phyloP scores from a whole-genome alignment of 2,113 vertebrate genomes.

The Aspiorhynchus laticeps region DNA sequence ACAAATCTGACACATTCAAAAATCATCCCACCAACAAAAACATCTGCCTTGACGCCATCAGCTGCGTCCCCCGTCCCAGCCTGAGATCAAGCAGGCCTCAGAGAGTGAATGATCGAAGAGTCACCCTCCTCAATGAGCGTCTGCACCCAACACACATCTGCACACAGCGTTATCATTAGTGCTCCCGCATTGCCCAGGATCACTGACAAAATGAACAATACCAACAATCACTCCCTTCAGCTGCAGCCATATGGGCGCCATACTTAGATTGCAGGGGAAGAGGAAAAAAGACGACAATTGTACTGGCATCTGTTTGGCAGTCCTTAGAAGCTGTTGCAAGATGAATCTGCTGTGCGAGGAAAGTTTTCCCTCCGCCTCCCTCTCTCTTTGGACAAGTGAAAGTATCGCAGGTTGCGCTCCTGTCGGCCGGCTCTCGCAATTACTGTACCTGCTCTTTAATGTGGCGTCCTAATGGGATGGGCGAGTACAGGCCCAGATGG shows the following conservation, averaged over 20 bases:
- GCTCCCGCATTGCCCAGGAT: slow-evolving; percentile 73
- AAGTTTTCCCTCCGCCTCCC: slow-evolving; percentile 55
- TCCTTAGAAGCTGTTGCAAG: slow-evolving; percentile 68
- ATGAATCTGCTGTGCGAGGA: slow-evolving; percentile 63
- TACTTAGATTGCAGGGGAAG: slow-evolving; percentile 69
- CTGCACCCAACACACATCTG: slow-evolving; percentile 73
- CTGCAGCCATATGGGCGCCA: slow-evolving; percentile 80
- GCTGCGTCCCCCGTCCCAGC: neutral
- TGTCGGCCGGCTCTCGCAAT: slow-evolving; percentile 70
- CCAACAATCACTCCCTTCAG: slow-evolving; percentile 80
- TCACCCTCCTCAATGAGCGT: slow-evolving; percentile 30
- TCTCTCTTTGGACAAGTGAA: slow-evolving; percentile 67
- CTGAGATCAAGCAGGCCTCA: neutral
- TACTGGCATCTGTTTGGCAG: slow-evolving; percentile 77
- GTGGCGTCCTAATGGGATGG: slow-evolving; percentile 73
- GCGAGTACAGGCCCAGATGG: slow-evolving; percentile 74
- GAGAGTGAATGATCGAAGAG: slow-evolving; percentile 8
- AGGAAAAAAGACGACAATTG: slow-evolving; percentile 67
- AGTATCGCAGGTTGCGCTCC: slow-evolving; percentile 70
- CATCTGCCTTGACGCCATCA: neutral
- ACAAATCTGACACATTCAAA: neutral
- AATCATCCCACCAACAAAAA: neutral
- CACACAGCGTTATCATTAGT: slow-evolving; percentile 81
- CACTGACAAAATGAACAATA: slow-evolving; percentile 85
- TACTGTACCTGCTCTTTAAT: slow-evolving; percentile 73